Evolutionary conservation across 37 sponge, comb jelly and placozoan genomes (phyloP).

Genomic region (Ianthella basta): DNA sequence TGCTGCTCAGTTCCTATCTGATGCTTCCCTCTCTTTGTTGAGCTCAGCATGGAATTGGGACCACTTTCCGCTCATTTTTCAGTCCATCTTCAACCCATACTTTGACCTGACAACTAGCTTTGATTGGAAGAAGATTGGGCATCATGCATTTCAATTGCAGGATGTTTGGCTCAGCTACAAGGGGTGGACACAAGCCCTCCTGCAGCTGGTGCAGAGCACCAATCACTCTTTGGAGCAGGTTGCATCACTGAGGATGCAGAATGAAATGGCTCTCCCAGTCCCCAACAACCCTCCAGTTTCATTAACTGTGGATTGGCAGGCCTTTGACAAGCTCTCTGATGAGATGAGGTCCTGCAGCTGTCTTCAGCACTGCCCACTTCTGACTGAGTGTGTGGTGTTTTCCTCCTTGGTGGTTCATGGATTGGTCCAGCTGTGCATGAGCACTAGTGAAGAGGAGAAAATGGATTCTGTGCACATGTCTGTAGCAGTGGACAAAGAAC

Average conservation of each 20-base stretch:
- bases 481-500: neutral
- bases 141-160: neutral
- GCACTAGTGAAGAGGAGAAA: neutral
- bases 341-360: neutral
- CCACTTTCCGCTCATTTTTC: neutral
- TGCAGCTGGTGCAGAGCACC: neutral
- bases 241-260: neutral
- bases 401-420: neutral
- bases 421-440: neutral
- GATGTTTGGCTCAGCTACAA: conserved; percentile 18
- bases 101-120: neutral
- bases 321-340: neutral
- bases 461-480: neutral
- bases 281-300: neutral
- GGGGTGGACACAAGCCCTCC: neutral
- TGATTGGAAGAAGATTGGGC: neutral
- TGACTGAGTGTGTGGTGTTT: conserved; percentile 33
- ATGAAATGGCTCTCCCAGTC: neutral
- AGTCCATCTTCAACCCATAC: conserved; percentile 3
- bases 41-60: neutral
- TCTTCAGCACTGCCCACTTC: conserved; percentile 17
- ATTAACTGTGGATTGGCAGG: conserved; percentile 9
- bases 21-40: neutral
- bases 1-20: neutral
- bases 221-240: neutral